Conservation (phyloP, 2,797 vertebrate genomes). For the Notolepis coatsorum region DNA sequence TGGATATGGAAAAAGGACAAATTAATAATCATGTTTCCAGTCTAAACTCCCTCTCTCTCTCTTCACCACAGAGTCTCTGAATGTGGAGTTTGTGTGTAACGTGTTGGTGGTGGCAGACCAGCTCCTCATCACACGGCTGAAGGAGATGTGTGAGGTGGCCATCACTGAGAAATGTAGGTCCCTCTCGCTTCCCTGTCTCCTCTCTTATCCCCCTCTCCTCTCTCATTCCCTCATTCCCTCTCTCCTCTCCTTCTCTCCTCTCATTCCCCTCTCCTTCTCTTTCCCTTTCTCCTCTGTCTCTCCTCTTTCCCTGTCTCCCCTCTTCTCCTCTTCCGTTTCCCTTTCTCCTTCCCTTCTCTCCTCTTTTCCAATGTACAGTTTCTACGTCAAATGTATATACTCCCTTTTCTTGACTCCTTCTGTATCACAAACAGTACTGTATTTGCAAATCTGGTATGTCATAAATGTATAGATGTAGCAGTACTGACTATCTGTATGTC, state of each 20-base stretch:
- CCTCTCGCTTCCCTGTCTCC: constrained; percentile 6
- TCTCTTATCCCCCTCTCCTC: neutral
- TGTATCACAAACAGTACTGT: too few relatives aligned
- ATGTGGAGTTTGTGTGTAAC: constrained; percentile 94
- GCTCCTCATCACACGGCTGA: constrained; percentile 92
- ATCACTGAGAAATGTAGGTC: constrained; percentile 94
- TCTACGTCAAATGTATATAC: too few relatives aligned
- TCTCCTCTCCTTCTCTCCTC: neutral
- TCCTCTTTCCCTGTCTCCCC: too few relatives aligned
- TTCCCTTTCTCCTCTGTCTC: neutral
- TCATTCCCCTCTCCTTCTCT: too few relatives aligned
- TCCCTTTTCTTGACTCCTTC: too few relatives aligned
- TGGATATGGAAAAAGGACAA: too few relatives aligned
- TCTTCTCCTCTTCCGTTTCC: neutral
- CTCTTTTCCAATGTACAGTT: neutral
- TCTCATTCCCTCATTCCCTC: neutral
- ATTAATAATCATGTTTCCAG: too few relatives aligned
- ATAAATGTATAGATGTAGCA: too few relatives aligned
- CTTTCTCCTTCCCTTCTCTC: neutral
- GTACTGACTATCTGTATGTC: too few relatives aligned
- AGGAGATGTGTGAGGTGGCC: constrained; percentile 96
- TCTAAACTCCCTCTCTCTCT: constrained; percentile 33
- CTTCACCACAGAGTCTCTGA: constrained; percentile 84
- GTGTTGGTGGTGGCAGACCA: constrained; percentile 96
- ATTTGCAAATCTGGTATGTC: too few relatives aligned